phyloP scores from a whole-genome alignment of 1,140 invertebrate genomes.

The Zophobas morio region DNA sequence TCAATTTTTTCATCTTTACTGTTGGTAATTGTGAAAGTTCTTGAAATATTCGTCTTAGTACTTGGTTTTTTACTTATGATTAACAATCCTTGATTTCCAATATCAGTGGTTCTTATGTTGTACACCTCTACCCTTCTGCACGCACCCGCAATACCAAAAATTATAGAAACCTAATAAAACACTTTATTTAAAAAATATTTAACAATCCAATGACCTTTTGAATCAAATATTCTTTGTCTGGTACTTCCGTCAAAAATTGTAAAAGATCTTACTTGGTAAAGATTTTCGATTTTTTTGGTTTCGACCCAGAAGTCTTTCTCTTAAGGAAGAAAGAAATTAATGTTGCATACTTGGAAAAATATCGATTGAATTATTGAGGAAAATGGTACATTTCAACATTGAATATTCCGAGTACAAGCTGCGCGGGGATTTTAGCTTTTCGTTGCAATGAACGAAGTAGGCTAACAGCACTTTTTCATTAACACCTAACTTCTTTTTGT shows the following conservation, averaged over 20 bases:
- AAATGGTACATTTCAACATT: not conserved
- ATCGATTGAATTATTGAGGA: not conserved
- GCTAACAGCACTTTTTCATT: slow-evolving; percentile 1
- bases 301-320: slow-evolving; percentile 5
- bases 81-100: not conserved
- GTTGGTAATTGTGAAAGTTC: not conserved
- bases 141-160: not conserved
- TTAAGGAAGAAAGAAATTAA: not conserved
- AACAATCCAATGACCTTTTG: slow-evolving; percentile 6
- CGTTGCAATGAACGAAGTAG: not conserved
- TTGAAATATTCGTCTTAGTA: not conserved
- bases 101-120: not conserved
- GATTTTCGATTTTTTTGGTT: slow-evolving; percentile 13
- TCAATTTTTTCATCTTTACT: not conserved
- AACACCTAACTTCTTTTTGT: not conserved
- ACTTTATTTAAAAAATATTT: not conserved
- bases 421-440: not conserved
- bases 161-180: not conserved
- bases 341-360: not conserved
- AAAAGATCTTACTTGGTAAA: slow-evolving; percentile 14
- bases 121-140: not conserved
- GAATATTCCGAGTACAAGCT: not conserved
- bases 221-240: slow-evolving; percentile 24
- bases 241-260: slow-evolving; percentile 6
- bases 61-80: not conserved